Evolutionary conservation across 2,113 vertebrate species (phyloP).

Genomic region (Phasianus colchicus): DNA sequence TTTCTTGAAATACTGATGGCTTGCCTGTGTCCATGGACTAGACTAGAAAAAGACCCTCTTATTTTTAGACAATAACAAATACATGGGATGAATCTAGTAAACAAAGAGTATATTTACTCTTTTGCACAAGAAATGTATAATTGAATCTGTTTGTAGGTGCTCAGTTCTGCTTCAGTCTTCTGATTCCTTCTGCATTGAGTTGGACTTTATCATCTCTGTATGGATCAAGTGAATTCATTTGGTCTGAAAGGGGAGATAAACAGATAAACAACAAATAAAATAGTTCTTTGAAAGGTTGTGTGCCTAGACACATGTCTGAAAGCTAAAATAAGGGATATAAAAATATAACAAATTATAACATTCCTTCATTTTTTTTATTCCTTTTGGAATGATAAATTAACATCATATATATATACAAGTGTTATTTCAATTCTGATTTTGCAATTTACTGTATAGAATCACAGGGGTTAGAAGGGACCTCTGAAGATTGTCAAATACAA

Average conservation of each 20-base stretch:
- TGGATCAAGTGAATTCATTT: not conserved
- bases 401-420: not conserved
- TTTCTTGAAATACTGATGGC: not conserved
- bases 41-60: not conserved
- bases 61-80: not conserved
- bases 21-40: not conserved
- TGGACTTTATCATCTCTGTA: not conserved
- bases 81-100: not conserved
- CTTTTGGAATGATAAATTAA: not conserved
- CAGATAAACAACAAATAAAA: not conserved
- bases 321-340: not conserved
- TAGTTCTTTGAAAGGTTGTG: not conserved
- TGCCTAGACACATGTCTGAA: not conserved
- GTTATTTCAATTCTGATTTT: not conserved
- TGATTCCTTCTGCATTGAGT: not conserved
- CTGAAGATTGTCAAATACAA: too few relatives aligned
- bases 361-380: not conserved
- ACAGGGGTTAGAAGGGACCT: too few relatives aligned
- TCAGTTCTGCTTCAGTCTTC: not conserved
- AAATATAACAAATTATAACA: not conserved
- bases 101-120: not conserved
- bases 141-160: not conserved
- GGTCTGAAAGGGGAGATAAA: not conserved
- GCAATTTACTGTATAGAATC: not conserved
- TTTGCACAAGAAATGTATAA: not conserved